Conservation (phyloP, 23 tunicate species). For the Clavelina lepadiformis region DNA sequence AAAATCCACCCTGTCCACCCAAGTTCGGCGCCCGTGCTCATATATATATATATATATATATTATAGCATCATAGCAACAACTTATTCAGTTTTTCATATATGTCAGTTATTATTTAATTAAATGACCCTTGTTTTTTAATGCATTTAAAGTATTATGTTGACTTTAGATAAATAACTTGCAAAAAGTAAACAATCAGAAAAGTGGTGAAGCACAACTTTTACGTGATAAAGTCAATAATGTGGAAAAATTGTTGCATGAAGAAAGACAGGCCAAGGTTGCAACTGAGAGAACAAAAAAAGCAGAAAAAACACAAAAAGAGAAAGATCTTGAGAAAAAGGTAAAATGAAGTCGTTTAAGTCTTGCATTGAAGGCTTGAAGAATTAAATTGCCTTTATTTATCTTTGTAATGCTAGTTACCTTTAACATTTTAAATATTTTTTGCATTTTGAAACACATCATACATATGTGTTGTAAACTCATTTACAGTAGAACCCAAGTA, state of each 20-base stretch:
- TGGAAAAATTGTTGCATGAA: constrained; percentile 5
- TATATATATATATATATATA: too few species aligned
- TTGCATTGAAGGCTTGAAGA: too few species aligned
- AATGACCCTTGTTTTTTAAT: neutral
- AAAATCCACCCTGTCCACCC: too few species aligned
- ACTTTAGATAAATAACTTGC: too few species aligned
- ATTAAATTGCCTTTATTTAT: too few species aligned
- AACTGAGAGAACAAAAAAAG: neutral
- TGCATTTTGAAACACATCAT: neutral
- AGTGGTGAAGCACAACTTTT: constrained; percentile 10
- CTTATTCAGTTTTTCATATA: neutral
- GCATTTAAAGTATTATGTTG: too few species aligned
- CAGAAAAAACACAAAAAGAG: constrained; percentile 4
- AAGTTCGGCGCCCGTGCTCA: too few species aligned
- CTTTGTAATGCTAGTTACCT: too few species aligned
- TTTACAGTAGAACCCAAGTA: too few species aligned
- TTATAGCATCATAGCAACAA: neutral
- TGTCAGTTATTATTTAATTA: neutral
- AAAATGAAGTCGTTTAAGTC: too few species aligned
- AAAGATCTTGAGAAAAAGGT: constrained; percentile 10
- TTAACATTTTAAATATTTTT: too few species aligned
- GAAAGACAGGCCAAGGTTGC: constrained; percentile 17
- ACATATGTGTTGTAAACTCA: neutral
- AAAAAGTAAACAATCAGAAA: constrained; percentile 5
- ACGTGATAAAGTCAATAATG: constrained; percentile 8